A percentile compares a stretch with the other conserved stretches of the same genome.
phyloP scores from a whole-genome alignment of 2,888 invertebrate species.

The Dasypogon diadema region DNA sequence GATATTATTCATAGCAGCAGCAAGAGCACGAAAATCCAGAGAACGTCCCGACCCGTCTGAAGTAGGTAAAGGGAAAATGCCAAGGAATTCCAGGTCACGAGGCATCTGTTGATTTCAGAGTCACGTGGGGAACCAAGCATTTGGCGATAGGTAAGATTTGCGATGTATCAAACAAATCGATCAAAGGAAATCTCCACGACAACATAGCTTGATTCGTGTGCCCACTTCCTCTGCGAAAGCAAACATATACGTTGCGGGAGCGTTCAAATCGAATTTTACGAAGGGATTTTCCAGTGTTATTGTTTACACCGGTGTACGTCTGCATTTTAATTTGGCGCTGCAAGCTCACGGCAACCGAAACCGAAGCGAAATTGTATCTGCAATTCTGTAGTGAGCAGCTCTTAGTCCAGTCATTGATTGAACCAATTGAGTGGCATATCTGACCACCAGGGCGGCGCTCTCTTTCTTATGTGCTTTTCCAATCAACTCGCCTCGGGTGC shows the following conservation, averaged over 20 bases:
- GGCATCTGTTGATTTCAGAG: constrained; percentile 51
- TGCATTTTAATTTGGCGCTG: too few relatives aligned
- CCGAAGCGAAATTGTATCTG: too few relatives aligned
- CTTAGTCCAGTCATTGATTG: constrained; percentile 22
- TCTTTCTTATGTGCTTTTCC: constrained; percentile 7
- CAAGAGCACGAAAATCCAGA: background rate
- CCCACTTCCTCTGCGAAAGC: background rate
- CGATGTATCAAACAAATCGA: background rate
- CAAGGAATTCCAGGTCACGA: constrained; percentile 51
- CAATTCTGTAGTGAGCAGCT: background rate
- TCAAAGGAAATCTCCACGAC: background rate
- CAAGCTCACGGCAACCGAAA: too few relatives aligned
- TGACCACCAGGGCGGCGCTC: constrained; percentile 49
- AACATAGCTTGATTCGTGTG: background rate
- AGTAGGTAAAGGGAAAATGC: background rate
- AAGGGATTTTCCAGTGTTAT: too few relatives aligned
- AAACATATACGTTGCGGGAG: too few relatives aligned
- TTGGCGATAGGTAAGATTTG: background rate
- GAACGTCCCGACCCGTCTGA: constrained; percentile 11
- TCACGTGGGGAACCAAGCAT: constrained; percentile 49
- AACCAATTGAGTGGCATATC: constrained; percentile 8
- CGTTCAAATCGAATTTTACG: too few relatives aligned
- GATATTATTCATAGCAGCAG: too few relatives aligned
- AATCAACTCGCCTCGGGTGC: constrained; percentile 31
- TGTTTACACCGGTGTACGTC: too few relatives aligned